Conservation (phyloP, 2,888 invertebrate genomes). For the Panzeria rudis region DNA sequence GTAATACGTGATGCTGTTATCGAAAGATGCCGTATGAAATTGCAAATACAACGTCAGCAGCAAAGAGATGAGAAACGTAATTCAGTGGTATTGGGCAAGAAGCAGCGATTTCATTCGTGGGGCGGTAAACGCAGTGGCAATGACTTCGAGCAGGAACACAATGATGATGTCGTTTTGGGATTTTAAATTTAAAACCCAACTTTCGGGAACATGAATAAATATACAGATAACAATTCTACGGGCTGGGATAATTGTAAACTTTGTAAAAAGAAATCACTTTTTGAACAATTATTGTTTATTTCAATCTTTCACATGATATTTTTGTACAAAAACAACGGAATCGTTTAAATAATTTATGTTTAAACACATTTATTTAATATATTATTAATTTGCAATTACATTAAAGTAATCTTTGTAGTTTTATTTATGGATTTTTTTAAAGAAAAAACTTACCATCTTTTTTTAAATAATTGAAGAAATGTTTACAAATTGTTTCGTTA, state of each 20-base stretch:
- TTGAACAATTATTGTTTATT: background rate
- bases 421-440: background rate
- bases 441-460: conserved; percentile 47
- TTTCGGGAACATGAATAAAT: background rate
- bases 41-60: conserved; percentile 74
- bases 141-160: conserved; percentile 63
- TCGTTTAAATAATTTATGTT: background rate
- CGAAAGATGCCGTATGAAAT: conserved; percentile 80
- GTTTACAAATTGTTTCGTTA: conserved; percentile 4
- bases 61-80: conserved; percentile 81
- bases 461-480: background rate
- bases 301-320: no score
- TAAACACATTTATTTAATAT: conserved; percentile 34
- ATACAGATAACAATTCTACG: background rate
- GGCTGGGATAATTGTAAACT: conserved; percentile 58
- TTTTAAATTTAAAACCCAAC: conserved; percentile 27
- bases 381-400: conserved; percentile 47
- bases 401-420: conserved; percentile 34
- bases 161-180: conserved; percentile 56
- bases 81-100: conserved; percentile 81
- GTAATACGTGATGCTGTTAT: conserved; percentile 80
- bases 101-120: conserved; percentile 84
- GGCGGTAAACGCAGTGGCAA: conserved; percentile 80
- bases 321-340: conserved; percentile 11
- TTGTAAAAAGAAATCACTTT: background rate